Conservation (phyloP, 2,113 vertebrate species). For the Charina bottae region DNA sequence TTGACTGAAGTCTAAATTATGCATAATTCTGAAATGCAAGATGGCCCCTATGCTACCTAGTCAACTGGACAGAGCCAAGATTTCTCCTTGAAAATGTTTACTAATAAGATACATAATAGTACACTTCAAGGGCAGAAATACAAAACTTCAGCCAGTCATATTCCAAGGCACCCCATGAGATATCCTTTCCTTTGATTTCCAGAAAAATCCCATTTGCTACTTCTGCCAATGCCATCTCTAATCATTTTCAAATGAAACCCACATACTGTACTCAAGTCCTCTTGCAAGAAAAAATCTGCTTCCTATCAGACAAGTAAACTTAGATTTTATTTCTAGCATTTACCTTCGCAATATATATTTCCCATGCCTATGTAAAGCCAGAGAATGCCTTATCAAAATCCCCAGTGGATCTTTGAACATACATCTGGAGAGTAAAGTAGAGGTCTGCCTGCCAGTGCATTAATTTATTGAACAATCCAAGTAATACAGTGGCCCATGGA, state of each 20-base stretch:
- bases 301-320: neutral
- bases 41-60: slow-evolving; percentile 14
- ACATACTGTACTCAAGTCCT: neutral
- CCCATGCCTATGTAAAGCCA: slow-evolving; percentile 13
- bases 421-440: slow-evolving; percentile 7
- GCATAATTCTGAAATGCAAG: slow-evolving; percentile 17
- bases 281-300: slow-evolving; percentile 19
- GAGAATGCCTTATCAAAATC: slow-evolving; percentile 43
- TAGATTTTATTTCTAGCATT: slow-evolving; percentile 37
- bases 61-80: neutral
- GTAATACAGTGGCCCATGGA: neutral
- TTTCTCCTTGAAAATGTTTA: slow-evolving; percentile 20
- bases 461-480: slow-evolving; percentile 33
- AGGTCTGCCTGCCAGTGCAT: neutral
- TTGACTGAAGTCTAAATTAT: neutral
- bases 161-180: neutral
- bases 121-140: neutral
- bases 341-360: neutral
- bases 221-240: slow-evolving; percentile 20
- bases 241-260: slow-evolving; percentile 22
- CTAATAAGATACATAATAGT: neutral
- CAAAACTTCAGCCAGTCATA: neutral
- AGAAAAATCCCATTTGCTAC: neutral
- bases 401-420: slow-evolving; percentile 15
- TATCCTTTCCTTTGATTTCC: slow-evolving; percentile 7